Percentiles rank a stretch among this genome's conserved stretches.
Conservation (phyloP, 1,140 invertebrate genomes). For the Pogonus chalceus region DNA sequence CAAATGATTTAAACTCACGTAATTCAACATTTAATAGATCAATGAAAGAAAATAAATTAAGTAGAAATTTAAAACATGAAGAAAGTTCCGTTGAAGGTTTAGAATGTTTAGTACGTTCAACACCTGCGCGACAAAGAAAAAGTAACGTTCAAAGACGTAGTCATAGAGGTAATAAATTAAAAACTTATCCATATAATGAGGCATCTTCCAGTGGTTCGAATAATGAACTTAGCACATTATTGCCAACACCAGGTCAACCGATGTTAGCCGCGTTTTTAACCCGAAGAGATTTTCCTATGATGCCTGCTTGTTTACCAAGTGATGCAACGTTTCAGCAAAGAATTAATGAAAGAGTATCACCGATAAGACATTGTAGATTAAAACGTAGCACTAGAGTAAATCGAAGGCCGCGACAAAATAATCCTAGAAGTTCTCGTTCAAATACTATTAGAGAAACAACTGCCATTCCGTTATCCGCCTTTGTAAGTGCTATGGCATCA, state of each 20-base stretch:
- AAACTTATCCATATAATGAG: conserved; percentile 22
- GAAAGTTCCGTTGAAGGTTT: conserved; percentile 29
- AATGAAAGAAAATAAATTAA: conserved; percentile 30
- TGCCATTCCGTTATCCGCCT: conserved; percentile 26
- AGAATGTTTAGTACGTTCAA: conserved; percentile 24
- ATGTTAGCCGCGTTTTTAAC: conserved; percentile 52
- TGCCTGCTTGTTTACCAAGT: conserved; percentile 34
- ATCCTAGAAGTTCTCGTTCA: conserved; percentile 18
- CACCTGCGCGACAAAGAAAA: conserved; percentile 15
- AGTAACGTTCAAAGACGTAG: conserved; percentile 12
- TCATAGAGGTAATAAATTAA: conserved; percentile 8
- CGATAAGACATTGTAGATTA: conserved; percentile 17
- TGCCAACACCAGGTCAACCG: conserved; percentile 45
- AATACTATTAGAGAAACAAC: conserved; percentile 30
- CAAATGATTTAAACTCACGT: neutral
- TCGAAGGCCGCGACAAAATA: conserved; percentile 16
- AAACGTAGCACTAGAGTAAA: conserved; percentile 19
- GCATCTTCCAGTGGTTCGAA: conserved; percentile 48
- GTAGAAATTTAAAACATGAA: conserved; percentile 22
- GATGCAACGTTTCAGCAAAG: conserved; percentile 16
- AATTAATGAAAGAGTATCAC: conserved; percentile 22
- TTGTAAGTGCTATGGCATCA: conserved; percentile 28
- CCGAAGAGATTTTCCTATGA: conserved; percentile 39
- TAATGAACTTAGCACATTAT: conserved; percentile 49
- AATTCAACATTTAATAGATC: conserved; percentile 17